Evolutionary conservation across 2,888 invertebrate species (phyloP).

Genomic region (Catocala sponsa): DNA sequence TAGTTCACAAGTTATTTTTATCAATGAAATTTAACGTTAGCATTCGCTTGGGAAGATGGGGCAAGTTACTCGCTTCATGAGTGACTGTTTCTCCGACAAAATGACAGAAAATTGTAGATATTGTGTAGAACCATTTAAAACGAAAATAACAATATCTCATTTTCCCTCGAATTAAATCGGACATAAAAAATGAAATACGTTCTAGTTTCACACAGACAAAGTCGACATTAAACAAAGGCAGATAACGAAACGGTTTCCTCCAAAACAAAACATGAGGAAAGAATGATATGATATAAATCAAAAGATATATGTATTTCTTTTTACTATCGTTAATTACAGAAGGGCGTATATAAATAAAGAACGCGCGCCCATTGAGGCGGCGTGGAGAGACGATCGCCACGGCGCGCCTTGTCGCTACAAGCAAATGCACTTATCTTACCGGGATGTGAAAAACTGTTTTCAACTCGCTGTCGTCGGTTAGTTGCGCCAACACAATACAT

Average conservation of each 20-base stretch:
- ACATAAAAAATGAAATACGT: conserved; percentile 21
- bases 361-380: conserved; percentile 80
- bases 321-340: conserved; percentile 85
- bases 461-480: conserved; percentile 80
- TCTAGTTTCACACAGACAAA: conserved; percentile 32
- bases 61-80: neutral
- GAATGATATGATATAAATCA: conserved; percentile 79
- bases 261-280: conserved; percentile 59
- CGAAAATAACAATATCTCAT: conserved; percentile 18
- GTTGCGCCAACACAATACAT: conserved; percentile 79
- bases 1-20: neutral
- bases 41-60: neutral
- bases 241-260: conserved; percentile 59
- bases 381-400: conserved; percentile 75
- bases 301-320: conserved; percentile 79
- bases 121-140: conserved; percentile 3
- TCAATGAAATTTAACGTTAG: neutral
- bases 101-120: neutral
- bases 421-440: conserved; percentile 88
- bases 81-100: neutral
- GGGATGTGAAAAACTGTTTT: conserved; percentile 84
- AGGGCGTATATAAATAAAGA: conserved; percentile 85
- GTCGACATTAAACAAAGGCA: conserved; percentile 51
- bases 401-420: conserved; percentile 85
- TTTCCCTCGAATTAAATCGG: conserved; percentile 10